phyloP scores from a whole-genome alignment of 2,888 invertebrate species.

The Diabrotica balteata region DNA sequence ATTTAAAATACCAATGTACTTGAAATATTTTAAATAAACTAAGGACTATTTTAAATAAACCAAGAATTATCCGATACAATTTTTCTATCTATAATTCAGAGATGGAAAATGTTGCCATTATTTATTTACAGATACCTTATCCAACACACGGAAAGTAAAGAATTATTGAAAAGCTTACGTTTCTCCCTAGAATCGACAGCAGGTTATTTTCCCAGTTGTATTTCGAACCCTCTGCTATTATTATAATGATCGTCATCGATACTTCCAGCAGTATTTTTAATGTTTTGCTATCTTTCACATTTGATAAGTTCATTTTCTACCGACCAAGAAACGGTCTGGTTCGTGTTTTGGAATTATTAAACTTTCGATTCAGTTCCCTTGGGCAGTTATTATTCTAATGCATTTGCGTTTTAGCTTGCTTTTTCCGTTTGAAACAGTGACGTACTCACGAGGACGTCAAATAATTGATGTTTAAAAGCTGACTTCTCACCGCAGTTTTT shows the following conservation, averaged over 20 bases:
- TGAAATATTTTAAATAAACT: too few relatives aligned
- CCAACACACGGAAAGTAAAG: conserved; percentile 36
- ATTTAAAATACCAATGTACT: too few relatives aligned
- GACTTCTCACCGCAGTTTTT: too few relatives aligned
- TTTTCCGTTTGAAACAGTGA: conserved; percentile 10
- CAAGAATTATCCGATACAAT: too few relatives aligned
- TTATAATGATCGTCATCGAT: conserved; percentile 52
- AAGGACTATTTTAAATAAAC: too few relatives aligned
- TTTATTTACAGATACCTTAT: conserved; percentile 28
- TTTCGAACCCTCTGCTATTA: conserved; percentile 46
- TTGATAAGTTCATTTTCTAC: conserved; percentile 39
- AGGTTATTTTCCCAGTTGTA: conserved; percentile 45
- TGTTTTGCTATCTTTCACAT: conserved; percentile 46
- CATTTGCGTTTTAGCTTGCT: conserved; percentile 30
- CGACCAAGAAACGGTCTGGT: conserved; percentile 8
- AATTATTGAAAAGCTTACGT: conserved; percentile 44
- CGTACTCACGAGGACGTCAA: neutral
- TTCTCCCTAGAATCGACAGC: conserved; percentile 45
- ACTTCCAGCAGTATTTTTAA: conserved; percentile 43
- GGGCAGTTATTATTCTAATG: conserved; percentile 48
- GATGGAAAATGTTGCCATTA: neutral
- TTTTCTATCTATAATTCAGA: too few relatives aligned
- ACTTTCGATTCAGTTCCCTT: conserved; percentile 42
- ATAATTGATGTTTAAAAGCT: too few relatives aligned
- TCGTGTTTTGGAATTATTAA: conserved; percentile 46